phyloP scores from a whole-genome alignment of 2,797 vertebrate species.

The Hippocampus kuda region DNA sequence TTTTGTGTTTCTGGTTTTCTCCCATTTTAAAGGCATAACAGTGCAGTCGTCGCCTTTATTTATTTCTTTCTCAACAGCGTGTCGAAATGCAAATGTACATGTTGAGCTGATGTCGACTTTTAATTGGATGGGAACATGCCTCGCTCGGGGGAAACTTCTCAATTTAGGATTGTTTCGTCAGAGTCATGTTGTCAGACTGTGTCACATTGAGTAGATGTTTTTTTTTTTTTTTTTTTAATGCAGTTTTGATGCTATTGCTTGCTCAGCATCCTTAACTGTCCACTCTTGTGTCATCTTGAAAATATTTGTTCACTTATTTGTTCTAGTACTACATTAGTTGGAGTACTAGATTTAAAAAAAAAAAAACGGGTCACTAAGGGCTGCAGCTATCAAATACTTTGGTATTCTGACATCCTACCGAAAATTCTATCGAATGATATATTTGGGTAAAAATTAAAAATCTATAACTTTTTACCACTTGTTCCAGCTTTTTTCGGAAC shows the following conservation, averaged over 20 bases:
- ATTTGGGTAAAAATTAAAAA: no score
- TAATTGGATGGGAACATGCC: background rate
- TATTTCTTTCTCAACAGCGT: background rate
- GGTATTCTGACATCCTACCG: no score
- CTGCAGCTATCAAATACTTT: no score
- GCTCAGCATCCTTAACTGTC: background rate
- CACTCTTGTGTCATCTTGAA: conserved; percentile 16
- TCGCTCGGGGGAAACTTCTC: background rate
- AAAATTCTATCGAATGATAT: no score
- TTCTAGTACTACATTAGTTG: no score
- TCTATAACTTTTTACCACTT: no score
- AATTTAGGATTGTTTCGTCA: background rate
- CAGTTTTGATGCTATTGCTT: conserved; percentile 23
- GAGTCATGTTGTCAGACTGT: background rate
- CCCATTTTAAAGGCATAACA: background rate
- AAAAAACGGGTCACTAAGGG: no score
- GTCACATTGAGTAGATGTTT: background rate
- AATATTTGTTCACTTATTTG: conserved; percentile 7
- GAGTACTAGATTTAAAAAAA: no score
- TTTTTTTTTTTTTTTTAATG: background rate
- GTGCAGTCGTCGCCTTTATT: background rate
- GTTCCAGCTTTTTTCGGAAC: no score
- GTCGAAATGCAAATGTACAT: background rate
- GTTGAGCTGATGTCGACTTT: background rate
- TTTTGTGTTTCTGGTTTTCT: background rate